Evolutionary conservation across 2,113 vertebrate species (phyloP).

Genomic region (Sclerurus mexicanus): DNA sequence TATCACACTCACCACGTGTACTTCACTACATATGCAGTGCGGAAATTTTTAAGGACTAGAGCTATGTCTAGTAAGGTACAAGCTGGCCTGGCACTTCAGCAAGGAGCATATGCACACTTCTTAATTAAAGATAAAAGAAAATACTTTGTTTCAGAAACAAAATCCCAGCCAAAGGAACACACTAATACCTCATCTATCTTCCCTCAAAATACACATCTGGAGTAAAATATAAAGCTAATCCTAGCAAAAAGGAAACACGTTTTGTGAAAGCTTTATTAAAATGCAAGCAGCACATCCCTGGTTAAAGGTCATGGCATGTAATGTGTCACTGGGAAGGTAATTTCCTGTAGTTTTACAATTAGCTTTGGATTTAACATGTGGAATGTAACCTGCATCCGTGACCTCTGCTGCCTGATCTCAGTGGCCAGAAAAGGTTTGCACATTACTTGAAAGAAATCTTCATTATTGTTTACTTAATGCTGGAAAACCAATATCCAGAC

Average conservation of each 20-base stretch:
- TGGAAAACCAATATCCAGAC: neutral
- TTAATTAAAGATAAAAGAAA: neutral
- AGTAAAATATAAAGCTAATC: conserved; percentile 1
- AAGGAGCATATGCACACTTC: neutral
- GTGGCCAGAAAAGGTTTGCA: neutral
- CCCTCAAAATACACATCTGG: conserved; percentile 33
- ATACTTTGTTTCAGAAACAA: neutral
- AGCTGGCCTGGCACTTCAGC: neutral
- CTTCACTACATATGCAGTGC: neutral
- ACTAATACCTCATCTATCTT: neutral
- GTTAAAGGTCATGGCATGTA: conserved; percentile 21
- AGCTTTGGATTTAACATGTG: conserved; percentile 28
- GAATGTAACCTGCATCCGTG: neutral
- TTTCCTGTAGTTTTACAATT: conserved; percentile 55
- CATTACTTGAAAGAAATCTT: conserved; percentile 16
- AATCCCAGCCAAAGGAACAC: neutral
- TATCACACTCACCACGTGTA: neutral
- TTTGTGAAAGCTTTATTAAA: conserved; percentile 27
- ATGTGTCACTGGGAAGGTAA: conserved; percentile 23
- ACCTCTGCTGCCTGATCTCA: neutral
- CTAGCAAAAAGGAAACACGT: neutral
- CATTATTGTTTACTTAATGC: neutral
- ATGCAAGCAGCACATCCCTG: conserved; percentile 8
- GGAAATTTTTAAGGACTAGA: neutral
- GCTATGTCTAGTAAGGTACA: neutral